These are phyloP conservation scores for Drosophila siamana DNA, from an alignment of 2,888 invertebrate genomes.

Conservation along the genomic window DNA sequence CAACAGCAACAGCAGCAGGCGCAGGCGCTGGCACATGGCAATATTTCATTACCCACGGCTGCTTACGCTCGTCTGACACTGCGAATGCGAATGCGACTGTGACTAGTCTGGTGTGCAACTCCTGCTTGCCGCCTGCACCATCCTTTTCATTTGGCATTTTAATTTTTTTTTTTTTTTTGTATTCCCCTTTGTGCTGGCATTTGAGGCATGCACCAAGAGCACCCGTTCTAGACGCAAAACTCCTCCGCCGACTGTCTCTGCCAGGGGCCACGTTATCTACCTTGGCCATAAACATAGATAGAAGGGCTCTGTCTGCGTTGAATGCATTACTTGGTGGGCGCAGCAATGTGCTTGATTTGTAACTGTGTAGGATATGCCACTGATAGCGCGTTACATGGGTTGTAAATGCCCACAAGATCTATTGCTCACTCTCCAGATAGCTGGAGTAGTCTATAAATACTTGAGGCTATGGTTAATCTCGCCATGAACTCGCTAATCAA, in stretches of 20 bases:
- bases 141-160: constrained; percentile 13
- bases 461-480: not conserved
- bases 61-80: constrained; percentile 55
- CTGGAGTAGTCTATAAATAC: constrained; percentile 9
- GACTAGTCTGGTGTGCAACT: constrained; percentile 13
- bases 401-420: constrained; percentile 49
- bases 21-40: constrained; percentile 75
- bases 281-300: constrained; percentile 47
- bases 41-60: constrained; percentile 79
- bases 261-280: constrained; percentile 37
- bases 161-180: too few relatives aligned
- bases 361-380: constrained; percentile 39
- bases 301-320: constrained; percentile 22
- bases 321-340: constrained; percentile 54
- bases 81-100: constrained; percentile 29
- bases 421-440: constrained; percentile 21
- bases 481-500: not conserved
- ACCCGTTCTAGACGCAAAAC: constrained; percentile 18
- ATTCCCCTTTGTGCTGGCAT: constrained; percentile 64
- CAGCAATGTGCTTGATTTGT: constrained; percentile 19
- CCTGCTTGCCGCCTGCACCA: constrained; percentile 7
- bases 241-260: not conserved
- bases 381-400: constrained; percentile 40
- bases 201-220: constrained; percentile 59
- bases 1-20: constrained; percentile 30